A percentile compares a stretch with the other conserved stretches of the same genome.
phyloP scores from a whole-genome alignment of 2,888 invertebrate species.

The Ophraella communa region DNA sequence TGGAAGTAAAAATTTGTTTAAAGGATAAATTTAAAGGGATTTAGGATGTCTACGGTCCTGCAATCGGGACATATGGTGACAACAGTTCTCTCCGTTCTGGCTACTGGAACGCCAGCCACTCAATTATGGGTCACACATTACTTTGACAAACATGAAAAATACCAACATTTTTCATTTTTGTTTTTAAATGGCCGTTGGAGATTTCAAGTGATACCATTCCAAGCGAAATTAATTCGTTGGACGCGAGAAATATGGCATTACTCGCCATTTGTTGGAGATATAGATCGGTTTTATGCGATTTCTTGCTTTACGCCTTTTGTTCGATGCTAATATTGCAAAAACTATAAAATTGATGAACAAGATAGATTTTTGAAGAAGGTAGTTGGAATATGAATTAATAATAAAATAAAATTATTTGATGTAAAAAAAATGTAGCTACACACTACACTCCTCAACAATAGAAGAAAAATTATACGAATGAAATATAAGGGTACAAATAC shows the following conservation, averaged over 20 bases:
- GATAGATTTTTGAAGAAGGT: too few relatives aligned
- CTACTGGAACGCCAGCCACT: slow-evolving; percentile 30
- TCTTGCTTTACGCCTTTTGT: background rate
- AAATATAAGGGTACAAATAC: too few relatives aligned
- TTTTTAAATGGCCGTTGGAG: slow-evolving; percentile 26
- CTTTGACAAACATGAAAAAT: slow-evolving; percentile 50
- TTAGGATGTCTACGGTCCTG: slow-evolving; percentile 2
- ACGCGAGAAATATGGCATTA: slow-evolving; percentile 19
- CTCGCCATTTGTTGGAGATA: slow-evolving; percentile 9
- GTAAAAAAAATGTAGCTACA: too few relatives aligned
- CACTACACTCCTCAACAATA: too few relatives aligned
- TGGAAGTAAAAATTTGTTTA: too few relatives aligned
- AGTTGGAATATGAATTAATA: too few relatives aligned
- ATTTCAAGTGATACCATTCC: slow-evolving; percentile 25
- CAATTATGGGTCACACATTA: slow-evolving; percentile 48
- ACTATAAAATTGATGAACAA: too few relatives aligned
- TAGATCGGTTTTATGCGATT: slow-evolving; percentile 1
- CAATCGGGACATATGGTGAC: slow-evolving; percentile 21
- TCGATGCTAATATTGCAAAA: too few relatives aligned
- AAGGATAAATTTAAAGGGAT: background rate
- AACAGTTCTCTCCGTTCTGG: slow-evolving; percentile 23
- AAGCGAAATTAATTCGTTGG: slow-evolving; percentile 14
- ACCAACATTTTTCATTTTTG: slow-evolving; percentile 37
- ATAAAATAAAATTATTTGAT: too few relatives aligned
- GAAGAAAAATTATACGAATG: too few relatives aligned